A percentile compares a stretch with the other conserved stretches of the same genome.
phyloP scores from a whole-genome alignment of 2,113 vertebrate species.

The Albula glossodonta region DNA sequence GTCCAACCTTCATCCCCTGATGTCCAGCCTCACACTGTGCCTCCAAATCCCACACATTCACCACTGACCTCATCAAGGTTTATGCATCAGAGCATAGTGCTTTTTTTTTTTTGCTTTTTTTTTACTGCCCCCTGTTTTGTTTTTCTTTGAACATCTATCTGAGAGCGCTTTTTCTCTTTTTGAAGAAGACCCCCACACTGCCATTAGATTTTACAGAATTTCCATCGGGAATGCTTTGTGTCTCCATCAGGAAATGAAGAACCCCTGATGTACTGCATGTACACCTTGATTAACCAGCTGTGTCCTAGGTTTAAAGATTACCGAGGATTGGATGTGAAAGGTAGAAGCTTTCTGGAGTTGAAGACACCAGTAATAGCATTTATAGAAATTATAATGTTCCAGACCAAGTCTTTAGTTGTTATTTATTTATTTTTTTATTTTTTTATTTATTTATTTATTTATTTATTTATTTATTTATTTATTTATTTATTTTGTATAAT shows the following conservation, averaged over 20 bases:
- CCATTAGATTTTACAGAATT: background rate
- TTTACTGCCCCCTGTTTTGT: background rate
- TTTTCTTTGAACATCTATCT: background rate
- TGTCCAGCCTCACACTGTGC: background rate
- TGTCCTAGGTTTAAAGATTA: background rate
- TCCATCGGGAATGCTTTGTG: background rate
- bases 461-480: too few relatives aligned
- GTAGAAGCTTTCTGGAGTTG: background rate
- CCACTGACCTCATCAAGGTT: constrained; percentile 20
- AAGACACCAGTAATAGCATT: background rate
- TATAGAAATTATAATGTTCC: background rate
- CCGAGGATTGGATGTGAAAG: background rate
- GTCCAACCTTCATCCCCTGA: background rate
- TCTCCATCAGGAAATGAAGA: background rate
- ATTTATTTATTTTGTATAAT: too few relatives aligned
- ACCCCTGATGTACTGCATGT: background rate
- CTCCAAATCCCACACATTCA: background rate
- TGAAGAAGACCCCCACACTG: background rate
- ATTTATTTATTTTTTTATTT: too few relatives aligned
- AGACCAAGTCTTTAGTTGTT: too few relatives aligned
- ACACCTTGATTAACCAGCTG: background rate
- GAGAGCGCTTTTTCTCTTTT: background rate
- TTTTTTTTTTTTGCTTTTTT: background rate
- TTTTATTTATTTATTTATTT: too few relatives aligned
- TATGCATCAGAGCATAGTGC: constrained; percentile 48